Evolutionary conservation across 2,888 invertebrate genomes (phyloP), one percentile per base, ranked within the genome.

Genomic region (Fragum whitleyi): DNA sequence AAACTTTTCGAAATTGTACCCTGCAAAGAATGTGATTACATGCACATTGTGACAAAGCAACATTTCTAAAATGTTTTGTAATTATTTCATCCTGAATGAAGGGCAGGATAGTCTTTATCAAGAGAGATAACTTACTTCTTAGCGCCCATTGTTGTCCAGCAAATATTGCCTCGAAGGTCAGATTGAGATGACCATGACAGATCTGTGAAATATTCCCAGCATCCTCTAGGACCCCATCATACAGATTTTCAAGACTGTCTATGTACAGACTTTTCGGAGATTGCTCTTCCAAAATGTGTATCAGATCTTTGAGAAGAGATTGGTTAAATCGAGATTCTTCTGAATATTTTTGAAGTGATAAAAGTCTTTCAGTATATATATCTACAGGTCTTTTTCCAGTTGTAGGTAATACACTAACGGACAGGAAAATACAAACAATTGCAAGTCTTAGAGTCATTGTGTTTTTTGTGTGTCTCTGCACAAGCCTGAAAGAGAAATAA

Each of bases 121-220:
- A 36, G 32, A 9, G 32, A 36, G 32, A 36, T 9, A 21, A 73
- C 79, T 65, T 70, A 79, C 79, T 74, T 19, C 39, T 32, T 32
- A 74, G 29, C 7, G 79, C 74, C 79, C 79, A 79, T 11, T 5
- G 32, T n/a, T 79, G 42, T 39, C 53, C 16, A n/a, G 36, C 21
- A 19, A 28, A 2, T 16, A 79, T 6, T 21, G 42, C 70, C 21
- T 42, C 69, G 6, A 39, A 7, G 7, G 74, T 79, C 57, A 57
- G 21, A 16, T 71, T 57, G 2, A 79, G 57, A 47, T 79, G 62
- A 0, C 47, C 16, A 21, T 74, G 42, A 59, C 79, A 79, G 9
- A 19, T 28, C 16, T 23, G 21, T 42, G 79, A 79, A 14, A 79
- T 59, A 65, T 74, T 70, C 19, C n/a, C 62, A 28, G 29, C 67